Evolutionary conservation across 2,797 vertebrate species (phyloP).

Genomic region (Meda fulgida): DNA sequence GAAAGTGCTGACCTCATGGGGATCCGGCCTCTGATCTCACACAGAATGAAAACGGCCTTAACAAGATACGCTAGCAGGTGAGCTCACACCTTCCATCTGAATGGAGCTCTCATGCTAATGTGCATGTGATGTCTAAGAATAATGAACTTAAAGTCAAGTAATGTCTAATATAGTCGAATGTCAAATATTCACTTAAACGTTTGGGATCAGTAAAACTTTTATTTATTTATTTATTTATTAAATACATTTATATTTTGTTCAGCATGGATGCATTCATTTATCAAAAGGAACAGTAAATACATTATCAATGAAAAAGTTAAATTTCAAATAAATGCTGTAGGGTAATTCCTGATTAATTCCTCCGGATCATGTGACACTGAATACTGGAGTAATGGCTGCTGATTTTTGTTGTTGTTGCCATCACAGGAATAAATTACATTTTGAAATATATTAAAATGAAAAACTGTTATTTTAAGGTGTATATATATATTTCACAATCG

Average conservation of each 20-base stretch:
- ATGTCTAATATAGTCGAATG: not conserved
- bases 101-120: constrained; percentile 40
- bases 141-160: constrained; percentile 34
- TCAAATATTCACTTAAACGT: not conserved
- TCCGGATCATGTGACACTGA: not conserved
- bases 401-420: not conserved
- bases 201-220: not conserved
- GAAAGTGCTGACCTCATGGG: constrained; percentile 83
- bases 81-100: constrained; percentile 45
- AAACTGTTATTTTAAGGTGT: not conserved
- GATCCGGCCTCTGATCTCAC: constrained; percentile 76
- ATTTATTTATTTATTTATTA: not conserved
- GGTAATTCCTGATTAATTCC: not conserved
- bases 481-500: too few species aligned
- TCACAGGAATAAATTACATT: not conserved
- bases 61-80: constrained; percentile 58
- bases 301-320: not conserved
- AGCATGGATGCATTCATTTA: not conserved
- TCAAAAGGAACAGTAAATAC: not conserved
- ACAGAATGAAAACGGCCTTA: constrained; percentile 50
- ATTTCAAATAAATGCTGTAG: not conserved
- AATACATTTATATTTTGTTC: not conserved
- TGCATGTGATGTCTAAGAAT: constrained; percentile 43
- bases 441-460: not conserved
- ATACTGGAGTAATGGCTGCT: not conserved